Evolutionary conservation across 2,797 vertebrate genomes (phyloP), one percentile per base, ranked within the genome.

Genomic region (Petrocephalus schoutedeni): DNA sequence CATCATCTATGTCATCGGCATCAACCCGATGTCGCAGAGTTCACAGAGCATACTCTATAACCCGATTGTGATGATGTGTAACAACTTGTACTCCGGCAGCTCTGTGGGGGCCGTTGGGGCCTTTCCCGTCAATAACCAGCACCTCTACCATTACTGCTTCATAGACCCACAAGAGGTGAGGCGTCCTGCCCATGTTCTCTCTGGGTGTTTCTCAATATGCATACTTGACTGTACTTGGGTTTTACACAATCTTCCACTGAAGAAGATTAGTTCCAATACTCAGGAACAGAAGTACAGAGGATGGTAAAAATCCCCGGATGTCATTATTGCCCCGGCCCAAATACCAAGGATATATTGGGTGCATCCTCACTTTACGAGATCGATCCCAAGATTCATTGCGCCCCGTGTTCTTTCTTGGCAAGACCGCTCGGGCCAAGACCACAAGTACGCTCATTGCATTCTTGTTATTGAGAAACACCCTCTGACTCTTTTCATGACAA

Each of bases 101-200:
- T 93, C 95, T 91, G 93, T 51, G 32, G 87, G 93, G 0, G 94
- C 94, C 87, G 95, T 95, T 19, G 95, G 94, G 49, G 94, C 95
- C 12, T 97, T 97, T 90, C 90, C 94, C 7, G 89, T 95, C 0
- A 89, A 96, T 89, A 97, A 96, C 94, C 97, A 98, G 93, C 98
- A 98, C 90, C 94, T 98, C 45, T 97, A 97, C 93, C 97, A 98
- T 91, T 98, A 98, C 94, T 98, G 97, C 93, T 96, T 95, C 9
- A 97, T 98, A 90, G 97, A 98, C 89, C 96, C 97, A 0, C 97
- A 98, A 91, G 97, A 98, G 97, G 97, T 98, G 88, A 88, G 1
- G 49, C 16, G 7, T 32, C 12, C 12, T n/a, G 16, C n/a, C 9
- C 53, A 56, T 7, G 23, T 45, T 54, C 90, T 92, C 90, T 92